phyloP scores from a whole-genome alignment of 2,888 invertebrate species.

The Leptura quadrifasciata region DNA sequence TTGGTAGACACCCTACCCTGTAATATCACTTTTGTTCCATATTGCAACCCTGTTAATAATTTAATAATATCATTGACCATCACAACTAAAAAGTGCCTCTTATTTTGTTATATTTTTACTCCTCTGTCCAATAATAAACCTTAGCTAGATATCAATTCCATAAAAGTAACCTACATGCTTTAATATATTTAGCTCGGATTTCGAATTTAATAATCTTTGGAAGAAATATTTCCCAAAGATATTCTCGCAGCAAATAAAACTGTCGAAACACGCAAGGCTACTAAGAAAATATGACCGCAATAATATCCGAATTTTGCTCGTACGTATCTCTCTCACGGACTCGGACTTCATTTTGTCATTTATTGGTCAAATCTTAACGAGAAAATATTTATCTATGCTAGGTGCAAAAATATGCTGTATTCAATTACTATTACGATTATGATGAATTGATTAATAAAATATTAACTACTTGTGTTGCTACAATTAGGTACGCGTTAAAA shows the following conservation, averaged over 20 bases:
- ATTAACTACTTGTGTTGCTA: no score
- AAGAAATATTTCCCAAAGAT: background rate
- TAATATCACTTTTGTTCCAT: no score
- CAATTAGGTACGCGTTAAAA: no score
- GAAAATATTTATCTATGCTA: background rate
- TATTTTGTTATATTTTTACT: no score
- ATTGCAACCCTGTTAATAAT: no score
- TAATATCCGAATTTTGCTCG: background rate
- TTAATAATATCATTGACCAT: no score
- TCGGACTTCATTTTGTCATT: background rate
- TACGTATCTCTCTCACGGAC: background rate
- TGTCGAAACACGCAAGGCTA: background rate
- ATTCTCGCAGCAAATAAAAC: background rate
- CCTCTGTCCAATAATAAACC: background rate
- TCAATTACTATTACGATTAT: no score
- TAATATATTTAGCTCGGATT: background rate
- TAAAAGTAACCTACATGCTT: background rate
- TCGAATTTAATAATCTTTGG: background rate
- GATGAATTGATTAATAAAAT: no score
- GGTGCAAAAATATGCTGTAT: no score
- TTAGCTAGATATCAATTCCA: background rate
- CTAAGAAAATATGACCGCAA: background rate
- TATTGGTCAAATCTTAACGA: background rate
- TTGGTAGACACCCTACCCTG: no score
- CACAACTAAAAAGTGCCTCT: no score